A percentile compares a stretch with the other conserved stretches of the same genome.
Evolutionary conservation across 2,113 vertebrate genomes (phyloP).

Genomic region (Tricholaema leucomelas): DNA sequence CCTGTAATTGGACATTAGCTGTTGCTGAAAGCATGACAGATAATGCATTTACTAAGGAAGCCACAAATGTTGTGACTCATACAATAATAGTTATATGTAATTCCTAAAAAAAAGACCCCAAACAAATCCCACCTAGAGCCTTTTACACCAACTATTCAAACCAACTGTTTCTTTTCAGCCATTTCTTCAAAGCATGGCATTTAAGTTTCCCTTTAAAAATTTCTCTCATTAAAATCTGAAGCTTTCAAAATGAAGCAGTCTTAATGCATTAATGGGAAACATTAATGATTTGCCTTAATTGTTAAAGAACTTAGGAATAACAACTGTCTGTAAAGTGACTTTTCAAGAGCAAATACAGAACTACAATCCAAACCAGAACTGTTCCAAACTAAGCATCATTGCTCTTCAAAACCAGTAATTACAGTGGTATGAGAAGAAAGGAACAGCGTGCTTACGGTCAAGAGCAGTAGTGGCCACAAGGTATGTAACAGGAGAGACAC

Average conservation of each 20-base stretch:
- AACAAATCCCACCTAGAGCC: neutral
- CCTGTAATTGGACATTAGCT: neutral
- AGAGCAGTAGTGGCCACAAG: constrained; percentile 88
- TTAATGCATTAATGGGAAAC: neutral
- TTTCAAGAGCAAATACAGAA: neutral
- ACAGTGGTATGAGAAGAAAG: neutral
- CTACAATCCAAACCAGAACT: neutral
- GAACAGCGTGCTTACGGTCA: constrained; percentile 79
- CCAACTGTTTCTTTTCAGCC: neutral
- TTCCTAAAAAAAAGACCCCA: neutral
- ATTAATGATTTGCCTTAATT: neutral
- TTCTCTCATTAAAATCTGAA: neutral
- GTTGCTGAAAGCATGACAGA: neutral
- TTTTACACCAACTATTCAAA: neutral
- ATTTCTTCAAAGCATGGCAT: neutral
- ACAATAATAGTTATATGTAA: neutral
- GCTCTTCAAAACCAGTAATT: neutral
- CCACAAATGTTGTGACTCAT: neutral
- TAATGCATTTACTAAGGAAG: neutral
- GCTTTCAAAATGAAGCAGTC: neutral
- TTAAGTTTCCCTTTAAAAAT: neutral
- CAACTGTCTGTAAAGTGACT: neutral
- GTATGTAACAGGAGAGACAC: constrained; percentile 84
- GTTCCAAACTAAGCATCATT: neutral
- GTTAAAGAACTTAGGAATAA: neutral